Evolutionary conservation across 2,113 vertebrate genomes (phyloP), one percentile per base, ranked within the genome.

Genomic region (Hydrochoerus hydrochaeris): DNA sequence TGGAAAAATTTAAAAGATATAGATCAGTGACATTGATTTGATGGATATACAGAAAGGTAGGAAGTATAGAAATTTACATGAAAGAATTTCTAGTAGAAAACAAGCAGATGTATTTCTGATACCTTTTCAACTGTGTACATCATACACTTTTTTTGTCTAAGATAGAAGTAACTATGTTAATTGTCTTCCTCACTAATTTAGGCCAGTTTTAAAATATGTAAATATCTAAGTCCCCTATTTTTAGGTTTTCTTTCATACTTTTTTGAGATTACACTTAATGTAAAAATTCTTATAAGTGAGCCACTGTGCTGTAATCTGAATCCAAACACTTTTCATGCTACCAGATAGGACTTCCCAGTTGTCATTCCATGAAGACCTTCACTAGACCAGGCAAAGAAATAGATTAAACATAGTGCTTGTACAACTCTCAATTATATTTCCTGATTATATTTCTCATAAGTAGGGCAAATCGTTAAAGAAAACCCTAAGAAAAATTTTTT

Each of bases 401-500:
- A 32, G 7, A 52, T 85, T 71, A 41, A 32, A 97, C 87, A 95
- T 93, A 94, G 91, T 52, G 85, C 58, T 86, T 91, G 91, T 83
- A 85, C 91, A 88, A 96, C 75, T 93, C 91, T 82, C 58, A 30
- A 46, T 49, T 93, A n/a, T 35, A 67, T 83, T 94, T 96, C 95
- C 94, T 69, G n/a, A 41, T 65, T 94, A 46, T 28, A 63, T 84
- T 93, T 96, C 94, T 95, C 57, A 2, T 83, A 95, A 96, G 91
- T 44, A 89, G 81, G 46, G 84, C 44, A 93, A 94, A 91, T 88
- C 87, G 90, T 93, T 77, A 96, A 92, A 90, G 67, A 89, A 96
- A 97, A 97, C 57, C 65, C 93, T 80, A 87, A 82, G 91, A 91
- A 81, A 87, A 89, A 95, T 88, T 96, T 89, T 92, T 93, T 54